Base-by-base conservation (phyloP, 2,888 invertebrate genomes). In the Volucella zonaria region DNA sequence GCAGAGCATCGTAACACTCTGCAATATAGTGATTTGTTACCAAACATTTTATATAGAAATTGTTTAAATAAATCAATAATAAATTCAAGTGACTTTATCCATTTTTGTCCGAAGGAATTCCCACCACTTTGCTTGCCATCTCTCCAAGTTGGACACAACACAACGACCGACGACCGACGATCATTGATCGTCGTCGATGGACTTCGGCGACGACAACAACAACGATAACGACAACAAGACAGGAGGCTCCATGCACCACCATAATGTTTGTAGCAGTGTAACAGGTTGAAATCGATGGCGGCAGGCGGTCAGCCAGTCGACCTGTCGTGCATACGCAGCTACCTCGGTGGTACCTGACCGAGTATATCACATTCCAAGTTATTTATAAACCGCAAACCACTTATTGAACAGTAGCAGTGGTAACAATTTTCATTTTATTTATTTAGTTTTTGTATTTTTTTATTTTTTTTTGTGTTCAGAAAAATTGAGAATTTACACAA, bases 291-390 rank as follows among this genome's bases (percentile, higher is more conserved):
- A 59, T 66, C 70, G 58, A 51, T 74, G 67, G 77, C 78, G 82
- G 74, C 86, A 70, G 77, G 70, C 77, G 47, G 71, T 70, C 58
- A 71, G 42, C 79, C 67, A 87, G 86, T 88, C 89, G 87, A 77
- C 77, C 85, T 85, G 81, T 85, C 81, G 80, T 77, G 85, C 81
- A 87, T 88, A 87, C 88, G 87, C 71, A 87, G 81, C 67, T 67
- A 52, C 66, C 66, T 71, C 79, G 82, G 64, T 81, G 61, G 76
- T 81, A 81, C 73, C 77, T 68, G 73, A 66, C 61, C 85, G 87
- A 82, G 87, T 87, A 87, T 82, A 87, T 87, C 87, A 87, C 86
- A 87, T 87, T 87, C 87, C 87, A 80, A 85, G 86, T 86, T 87
- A 87, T 87, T 87, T 87, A 86, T 87, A 87, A n/a, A 82, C 4